phyloP scores from a whole-genome alignment of 2,888 invertebrate species.

The Exocentrus adspersus region DNA sequence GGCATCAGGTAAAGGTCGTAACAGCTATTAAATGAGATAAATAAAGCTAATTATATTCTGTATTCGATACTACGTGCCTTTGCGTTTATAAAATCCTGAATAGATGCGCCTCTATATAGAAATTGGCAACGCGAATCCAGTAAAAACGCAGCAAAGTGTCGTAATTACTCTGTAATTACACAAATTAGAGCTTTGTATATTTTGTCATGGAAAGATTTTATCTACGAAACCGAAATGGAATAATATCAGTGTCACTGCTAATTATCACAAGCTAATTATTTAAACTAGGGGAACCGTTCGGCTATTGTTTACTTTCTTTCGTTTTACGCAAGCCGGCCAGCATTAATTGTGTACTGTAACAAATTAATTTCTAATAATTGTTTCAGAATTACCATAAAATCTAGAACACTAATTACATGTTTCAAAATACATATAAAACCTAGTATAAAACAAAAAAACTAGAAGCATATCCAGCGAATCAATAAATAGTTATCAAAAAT shows the following conservation, averaged over 20 bases:
- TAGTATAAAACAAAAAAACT: no score
- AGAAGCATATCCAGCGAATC: no score
- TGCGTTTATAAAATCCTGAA: background rate
- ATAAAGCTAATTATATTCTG: background rate
- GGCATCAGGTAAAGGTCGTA: background rate
- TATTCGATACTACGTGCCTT: background rate
- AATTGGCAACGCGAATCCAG: no score
- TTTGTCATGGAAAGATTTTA: background rate
- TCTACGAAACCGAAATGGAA: background rate
- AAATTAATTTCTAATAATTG: background rate
- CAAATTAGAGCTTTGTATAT: background rate
- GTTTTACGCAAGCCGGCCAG: background rate
- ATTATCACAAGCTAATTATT: background rate
- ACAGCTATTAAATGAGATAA: background rate
- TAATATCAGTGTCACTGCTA: background rate
- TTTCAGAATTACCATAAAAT: slow-evolving; percentile 1
- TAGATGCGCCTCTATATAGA: no score
- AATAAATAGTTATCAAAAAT: no score
- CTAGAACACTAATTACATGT: background rate
- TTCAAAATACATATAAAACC: background rate
- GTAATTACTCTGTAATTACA: no score
- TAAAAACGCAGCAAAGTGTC: no score
- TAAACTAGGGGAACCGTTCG: background rate
- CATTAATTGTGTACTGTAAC: background rate
- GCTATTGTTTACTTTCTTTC: background rate